These are phyloP conservation scores for Fulmarus glacialis DNA, from an alignment of 2,113 vertebrate species.

Conservation along the genomic window DNA sequence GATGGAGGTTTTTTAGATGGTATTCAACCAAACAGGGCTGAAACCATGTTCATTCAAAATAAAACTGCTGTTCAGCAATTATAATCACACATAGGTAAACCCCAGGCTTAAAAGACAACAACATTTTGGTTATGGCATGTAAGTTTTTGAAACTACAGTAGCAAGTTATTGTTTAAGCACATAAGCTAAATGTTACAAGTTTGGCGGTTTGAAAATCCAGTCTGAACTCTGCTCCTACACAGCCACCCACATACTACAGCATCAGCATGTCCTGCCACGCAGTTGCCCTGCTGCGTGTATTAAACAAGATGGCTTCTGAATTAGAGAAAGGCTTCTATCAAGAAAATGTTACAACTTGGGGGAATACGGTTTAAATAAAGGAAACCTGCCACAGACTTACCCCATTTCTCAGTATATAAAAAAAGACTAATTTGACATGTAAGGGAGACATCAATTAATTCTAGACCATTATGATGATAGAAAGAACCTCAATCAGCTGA, in stretches of 20 bases:
- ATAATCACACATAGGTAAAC: not conserved
- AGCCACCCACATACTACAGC: not conserved
- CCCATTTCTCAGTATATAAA: not conserved
- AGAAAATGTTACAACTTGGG: not conserved
- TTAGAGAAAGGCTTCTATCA: not conserved
- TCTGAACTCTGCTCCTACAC: not conserved
- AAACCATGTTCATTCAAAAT: not conserved
- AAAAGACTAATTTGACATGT: not conserved
- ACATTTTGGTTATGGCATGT: accelerated
- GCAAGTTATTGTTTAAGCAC: not conserved
- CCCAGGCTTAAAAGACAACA: not conserved
- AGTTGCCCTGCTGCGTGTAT: accelerated
- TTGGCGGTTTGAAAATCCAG: not conserved
- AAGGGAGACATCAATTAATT: not conserved
- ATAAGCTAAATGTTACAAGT: not conserved
- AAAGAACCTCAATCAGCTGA: not conserved
- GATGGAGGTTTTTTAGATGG: not conserved
- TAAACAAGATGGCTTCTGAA: not conserved
- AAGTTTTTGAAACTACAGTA: not conserved
- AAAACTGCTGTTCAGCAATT: not conserved
- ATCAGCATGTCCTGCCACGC: not conserved
- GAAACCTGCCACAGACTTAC: not conserved
- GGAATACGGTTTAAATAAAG: not conserved
- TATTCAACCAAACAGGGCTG: not conserved
- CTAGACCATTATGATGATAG: not conserved